These are phyloP conservation scores for Aspidiotus rigidus DNA, from an alignment of 2,888 invertebrate species.

Conservation along the genomic window DNA sequence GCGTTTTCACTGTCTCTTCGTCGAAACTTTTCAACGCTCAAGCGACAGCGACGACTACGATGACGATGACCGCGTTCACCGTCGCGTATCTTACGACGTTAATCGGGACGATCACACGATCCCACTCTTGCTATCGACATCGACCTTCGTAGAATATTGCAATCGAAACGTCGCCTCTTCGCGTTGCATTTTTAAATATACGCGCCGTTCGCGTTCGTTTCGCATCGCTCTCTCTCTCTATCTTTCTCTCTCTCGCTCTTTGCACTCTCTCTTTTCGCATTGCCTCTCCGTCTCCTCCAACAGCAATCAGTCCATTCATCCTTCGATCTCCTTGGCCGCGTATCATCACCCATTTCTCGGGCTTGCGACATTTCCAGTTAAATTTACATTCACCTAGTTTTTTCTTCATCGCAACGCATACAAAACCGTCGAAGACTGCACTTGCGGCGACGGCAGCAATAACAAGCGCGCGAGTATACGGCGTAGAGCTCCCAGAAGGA, in stretches of 20 bases:
- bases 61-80: constrained; percentile 1
- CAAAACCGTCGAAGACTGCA: background rate
- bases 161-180: constrained; percentile 20
- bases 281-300: background rate
- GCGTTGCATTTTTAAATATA: background rate
- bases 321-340: constrained; percentile 31
- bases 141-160: constrained; percentile 24
- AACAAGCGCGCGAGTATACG: too few relatives aligned
- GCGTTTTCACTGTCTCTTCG: too few relatives aligned
- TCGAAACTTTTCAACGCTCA: constrained; percentile 22
- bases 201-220: too few relatives aligned
- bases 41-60: constrained; percentile 1
- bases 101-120: constrained; percentile 4
- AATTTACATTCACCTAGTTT: constrained; percentile 25
- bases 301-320: constrained; percentile 11
- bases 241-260: constrained; percentile 17
- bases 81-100: constrained; percentile 3
- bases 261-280: constrained; percentile 5
- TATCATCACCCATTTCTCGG: constrained; percentile 18
- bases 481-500: too few relatives aligned
- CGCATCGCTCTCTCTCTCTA: background rate
- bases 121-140: constrained; percentile 30
- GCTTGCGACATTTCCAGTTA: constrained; percentile 20
- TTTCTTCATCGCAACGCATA: background rate
- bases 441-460: background rate